phyloP scores from a whole-genome alignment of 2,797 vertebrate species.

The Artibeus jamaicensis region DNA sequence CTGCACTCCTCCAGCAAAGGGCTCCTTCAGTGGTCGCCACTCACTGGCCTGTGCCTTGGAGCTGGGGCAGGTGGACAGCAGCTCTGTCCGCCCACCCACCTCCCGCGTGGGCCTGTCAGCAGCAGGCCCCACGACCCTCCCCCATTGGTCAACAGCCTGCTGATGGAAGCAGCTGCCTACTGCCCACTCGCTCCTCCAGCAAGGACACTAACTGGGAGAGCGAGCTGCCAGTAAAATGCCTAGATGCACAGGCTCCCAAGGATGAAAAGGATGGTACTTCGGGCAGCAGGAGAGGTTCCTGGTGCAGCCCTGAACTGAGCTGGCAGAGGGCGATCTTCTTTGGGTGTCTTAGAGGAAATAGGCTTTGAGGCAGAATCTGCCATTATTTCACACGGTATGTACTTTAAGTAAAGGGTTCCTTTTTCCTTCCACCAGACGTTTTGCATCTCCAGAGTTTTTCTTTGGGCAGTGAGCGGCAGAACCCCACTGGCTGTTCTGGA shows the following conservation, averaged over 20 bases:
- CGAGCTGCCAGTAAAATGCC: neutral
- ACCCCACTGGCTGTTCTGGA: neutral
- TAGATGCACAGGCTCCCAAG: neutral
- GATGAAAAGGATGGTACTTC: neutral
- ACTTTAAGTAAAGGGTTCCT: neutral
- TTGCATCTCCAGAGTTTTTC: neutral
- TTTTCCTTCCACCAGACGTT: neutral
- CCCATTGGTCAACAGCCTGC: neutral
- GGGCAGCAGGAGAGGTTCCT: neutral
- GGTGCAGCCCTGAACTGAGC: neutral
- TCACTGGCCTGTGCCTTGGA: too few relatives aligned
- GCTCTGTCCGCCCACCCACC: too few relatives aligned
- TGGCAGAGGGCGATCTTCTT: neutral
- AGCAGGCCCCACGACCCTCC: neutral
- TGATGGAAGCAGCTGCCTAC: neutral
- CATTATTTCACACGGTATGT: neutral
- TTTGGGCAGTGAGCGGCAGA: neutral
- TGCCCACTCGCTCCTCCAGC: neutral
- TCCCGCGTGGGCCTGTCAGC: too few relatives aligned
- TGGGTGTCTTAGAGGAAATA: neutral
- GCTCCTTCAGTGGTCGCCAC: neutral
- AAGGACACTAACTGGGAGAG: neutral
- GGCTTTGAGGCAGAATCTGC: neutral
- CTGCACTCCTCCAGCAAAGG: neutral
- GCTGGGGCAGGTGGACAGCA: neutral